Base-by-base conservation (phyloP, 2,113 vertebrate species). In the Plestiodon gilberti region DNA sequence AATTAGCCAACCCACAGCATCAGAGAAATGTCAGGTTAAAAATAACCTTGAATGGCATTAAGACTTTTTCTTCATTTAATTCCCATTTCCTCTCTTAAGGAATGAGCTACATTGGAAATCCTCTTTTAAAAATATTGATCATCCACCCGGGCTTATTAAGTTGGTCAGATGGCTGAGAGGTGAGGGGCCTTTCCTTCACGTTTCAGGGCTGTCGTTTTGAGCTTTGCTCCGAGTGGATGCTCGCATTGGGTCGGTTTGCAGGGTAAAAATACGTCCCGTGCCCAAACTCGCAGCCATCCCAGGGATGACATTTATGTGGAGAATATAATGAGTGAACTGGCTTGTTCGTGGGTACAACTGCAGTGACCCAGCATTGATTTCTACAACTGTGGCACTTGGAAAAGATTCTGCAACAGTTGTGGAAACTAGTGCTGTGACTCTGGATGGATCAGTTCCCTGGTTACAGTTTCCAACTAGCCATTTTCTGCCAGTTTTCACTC, bases 1-100 rank as follows among this genome's bases (percentile, higher is more conserved):
- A 95, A 94, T 95, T 95, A 94, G 92, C 69, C 91, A 94, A 95
- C 81, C 43, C 91, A 92, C 86, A 94, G 92, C 88, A 93, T 93
- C 85, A 91, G 38, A 90, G 89, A 93, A 95, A 93, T 3, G 52
- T 78, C 85, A 82, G 87, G 80, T 55, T 93, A 94, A 95, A 95
- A 95, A 95, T 94, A 95, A 90, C 86, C 6, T 64, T 80, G 89
- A 85, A 90, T 28, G 91, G 85, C 87, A 94, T 88, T 62, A 94
- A 81, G 84, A 10, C 61, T 93, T 93, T 3, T 38, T 0, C 20
- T 10, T 86, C 20, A 14, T 82, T 70, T 77, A 18, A 71, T 38
- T 74, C 75, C n/a, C 43, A n/a, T 73, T 74, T 38, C 57, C 20
- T 73, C n/a, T 86, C 77, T 73, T 80, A 86, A 74, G 38, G 59